A percentile compares a stretch with the other conserved stretches of the same genome.
Conservation (phyloP, 2,888 invertebrate species). For the Scaptomyza parva region DNA sequence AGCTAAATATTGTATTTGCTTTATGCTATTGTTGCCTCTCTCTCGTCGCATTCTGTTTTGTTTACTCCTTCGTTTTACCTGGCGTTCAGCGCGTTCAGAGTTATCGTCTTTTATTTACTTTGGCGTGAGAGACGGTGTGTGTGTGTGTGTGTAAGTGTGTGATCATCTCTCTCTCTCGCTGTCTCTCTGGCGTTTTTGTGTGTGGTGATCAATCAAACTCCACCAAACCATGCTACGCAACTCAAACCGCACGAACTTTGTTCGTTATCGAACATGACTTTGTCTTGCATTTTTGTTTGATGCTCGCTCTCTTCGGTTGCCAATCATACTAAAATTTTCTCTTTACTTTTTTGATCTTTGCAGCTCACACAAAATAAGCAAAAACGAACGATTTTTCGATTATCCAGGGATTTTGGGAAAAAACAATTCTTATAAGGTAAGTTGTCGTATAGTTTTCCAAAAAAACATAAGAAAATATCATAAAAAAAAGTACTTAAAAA, state of each 20-base stretch:
- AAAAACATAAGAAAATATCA: no score
- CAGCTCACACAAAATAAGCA: conserved; percentile 34
- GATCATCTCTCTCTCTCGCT: conserved; percentile 3
- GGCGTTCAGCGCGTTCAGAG: neutral
- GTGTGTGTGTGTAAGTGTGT: neutral
- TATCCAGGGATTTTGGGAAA: conserved; percentile 41
- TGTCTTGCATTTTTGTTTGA: neutral
- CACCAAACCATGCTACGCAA: conserved; percentile 28
- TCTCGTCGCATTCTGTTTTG: conserved; percentile 50
- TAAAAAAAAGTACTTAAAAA: no score
- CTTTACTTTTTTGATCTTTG: conserved; percentile 22
- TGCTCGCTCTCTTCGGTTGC: conserved; percentile 3
- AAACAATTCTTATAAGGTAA: conserved; percentile 45
- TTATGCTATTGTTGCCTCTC: conserved; percentile 6
- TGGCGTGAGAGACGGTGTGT: neutral
- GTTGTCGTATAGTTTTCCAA: neutral
- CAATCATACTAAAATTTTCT: conserved; percentile 1
- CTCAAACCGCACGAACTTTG: conserved; percentile 41
- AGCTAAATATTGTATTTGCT: conserved; percentile 14
- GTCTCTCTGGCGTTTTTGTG: neutral
- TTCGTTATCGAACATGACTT: conserved; percentile 6
- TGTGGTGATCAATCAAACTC: conserved; percentile 45
- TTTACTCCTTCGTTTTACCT: conserved; percentile 52
- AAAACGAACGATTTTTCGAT: conserved; percentile 1
- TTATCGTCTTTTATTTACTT: conserved; percentile 7